Evolutionary conservation across 2,113 vertebrate genomes (phyloP).

Genomic region (Malurus cyaneus): DNA sequence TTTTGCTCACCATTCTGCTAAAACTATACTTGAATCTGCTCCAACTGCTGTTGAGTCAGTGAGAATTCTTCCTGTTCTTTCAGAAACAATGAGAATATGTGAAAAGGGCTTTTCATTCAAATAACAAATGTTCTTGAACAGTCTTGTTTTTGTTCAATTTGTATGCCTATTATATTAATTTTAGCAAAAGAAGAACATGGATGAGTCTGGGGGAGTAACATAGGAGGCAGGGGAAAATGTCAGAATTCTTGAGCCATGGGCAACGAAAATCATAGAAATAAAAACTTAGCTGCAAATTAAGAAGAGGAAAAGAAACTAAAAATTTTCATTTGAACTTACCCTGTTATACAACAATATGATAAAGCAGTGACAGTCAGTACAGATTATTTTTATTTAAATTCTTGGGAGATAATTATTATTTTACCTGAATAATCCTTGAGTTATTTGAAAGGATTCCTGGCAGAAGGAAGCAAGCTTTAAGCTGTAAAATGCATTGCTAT

Average conservation of each 20-base stretch:
- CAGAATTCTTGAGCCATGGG: slow-evolving; percentile 22
- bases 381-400: slow-evolving; percentile 51
- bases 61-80: neutral
- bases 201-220: neutral
- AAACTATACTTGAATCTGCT: neutral
- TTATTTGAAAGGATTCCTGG: slow-evolving; percentile 28
- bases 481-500: slow-evolving; percentile 7
- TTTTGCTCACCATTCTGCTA: neutral
- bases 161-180: slow-evolving; percentile 4
- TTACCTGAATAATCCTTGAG: slow-evolving; percentile 43
- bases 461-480: slow-evolving; percentile 17
- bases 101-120: neutral
- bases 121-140: neutral
- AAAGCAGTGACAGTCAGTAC: slow-evolving; percentile 16
- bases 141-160: slow-evolving; percentile 1
- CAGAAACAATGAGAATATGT: neutral
- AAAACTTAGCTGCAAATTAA: slow-evolving; percentile 46
- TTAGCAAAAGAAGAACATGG: neutral
- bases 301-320: slow-evolving; percentile 9
- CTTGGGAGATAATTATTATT: slow-evolving; percentile 58
- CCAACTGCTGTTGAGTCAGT: neutral
- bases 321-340: slow-evolving; percentile 36
- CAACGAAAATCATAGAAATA: slow-evolving; percentile 28
- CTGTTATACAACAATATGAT: slow-evolving; percentile 17
- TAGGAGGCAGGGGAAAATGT: slow-evolving; percentile 15